Evolutionary conservation across 2,888 invertebrate genomes (phyloP).

Genomic region (Encarsia formosa): DNA sequence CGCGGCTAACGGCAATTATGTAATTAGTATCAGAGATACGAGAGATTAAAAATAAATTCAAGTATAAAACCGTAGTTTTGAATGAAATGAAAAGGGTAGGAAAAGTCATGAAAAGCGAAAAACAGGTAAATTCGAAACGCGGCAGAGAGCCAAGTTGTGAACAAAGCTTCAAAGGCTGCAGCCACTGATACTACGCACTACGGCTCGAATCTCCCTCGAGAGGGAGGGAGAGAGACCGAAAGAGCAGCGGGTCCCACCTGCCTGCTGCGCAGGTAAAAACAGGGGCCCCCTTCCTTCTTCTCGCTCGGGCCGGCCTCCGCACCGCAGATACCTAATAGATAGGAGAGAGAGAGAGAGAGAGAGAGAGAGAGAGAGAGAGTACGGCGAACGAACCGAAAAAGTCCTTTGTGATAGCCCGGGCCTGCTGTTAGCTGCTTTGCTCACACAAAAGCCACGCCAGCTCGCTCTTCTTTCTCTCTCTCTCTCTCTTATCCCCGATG

Average conservation of each 20-base stretch:
- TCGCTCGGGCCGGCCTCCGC: slow-evolving; percentile 1
- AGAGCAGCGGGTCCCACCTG: neutral
- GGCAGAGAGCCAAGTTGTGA: too few species aligned
- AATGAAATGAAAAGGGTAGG: too few species aligned
- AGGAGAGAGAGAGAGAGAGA: slow-evolving; percentile 19
- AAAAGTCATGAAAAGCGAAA: too few species aligned
- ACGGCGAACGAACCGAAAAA: slow-evolving; percentile 35
- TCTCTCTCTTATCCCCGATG: neutral
- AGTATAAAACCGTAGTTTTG: too few species aligned
- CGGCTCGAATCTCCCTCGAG: neutral
- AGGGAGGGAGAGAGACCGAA: neutral
- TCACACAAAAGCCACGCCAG: neutral
- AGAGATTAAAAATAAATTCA: too few species aligned
- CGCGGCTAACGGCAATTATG: too few species aligned
- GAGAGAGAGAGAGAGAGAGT: neutral
- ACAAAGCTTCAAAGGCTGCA: neutral
- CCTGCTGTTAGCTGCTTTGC: slow-evolving; percentile 21
- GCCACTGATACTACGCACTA: neutral
- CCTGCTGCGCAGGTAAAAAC: too few species aligned
- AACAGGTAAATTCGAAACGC: too few species aligned
- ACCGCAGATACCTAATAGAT: slow-evolving; percentile 48
- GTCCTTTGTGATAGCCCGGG: slow-evolving; percentile 45
- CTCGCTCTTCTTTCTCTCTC: slow-evolving; percentile 5
- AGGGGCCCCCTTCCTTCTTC: neutral
- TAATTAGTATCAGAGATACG: too few species aligned